These are phyloP conservation scores for Aleiodes alternator DNA, from an alignment of 2,888 invertebrate genomes.

Conservation along the genomic window DNA sequence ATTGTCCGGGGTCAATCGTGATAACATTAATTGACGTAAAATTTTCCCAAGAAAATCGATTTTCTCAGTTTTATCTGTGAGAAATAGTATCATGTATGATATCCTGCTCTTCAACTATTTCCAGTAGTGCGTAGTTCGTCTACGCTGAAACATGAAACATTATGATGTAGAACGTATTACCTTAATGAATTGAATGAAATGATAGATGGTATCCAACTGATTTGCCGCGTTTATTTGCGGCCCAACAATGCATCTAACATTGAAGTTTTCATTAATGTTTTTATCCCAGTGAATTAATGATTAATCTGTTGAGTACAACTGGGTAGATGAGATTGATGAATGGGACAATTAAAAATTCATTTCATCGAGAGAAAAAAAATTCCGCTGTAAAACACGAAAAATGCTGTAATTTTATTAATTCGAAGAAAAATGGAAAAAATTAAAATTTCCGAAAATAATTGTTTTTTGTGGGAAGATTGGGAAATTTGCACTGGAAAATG, in stretches of 20 bases:
- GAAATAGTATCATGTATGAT: slow-evolving; percentile 13
- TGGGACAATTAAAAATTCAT: background rate
- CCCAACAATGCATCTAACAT: slow-evolving; percentile 53
- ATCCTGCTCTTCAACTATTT: background rate
- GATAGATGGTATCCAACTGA: slow-evolving; percentile 64
- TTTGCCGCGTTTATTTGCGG: slow-evolving; percentile 63
- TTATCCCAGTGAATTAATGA: background rate
- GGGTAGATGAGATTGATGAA: background rate
- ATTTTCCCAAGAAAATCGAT: too few relatives aligned
- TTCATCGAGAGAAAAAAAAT: slow-evolving; percentile 26
- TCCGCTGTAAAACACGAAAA: background rate
- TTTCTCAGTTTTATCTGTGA: background rate
- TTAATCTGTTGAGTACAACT: background rate
- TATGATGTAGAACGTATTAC: slow-evolving; percentile 64
- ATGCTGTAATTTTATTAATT: too few relatives aligned
- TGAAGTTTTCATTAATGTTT: background rate
- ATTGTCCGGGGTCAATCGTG: background rate
- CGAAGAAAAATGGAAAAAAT: too few relatives aligned
- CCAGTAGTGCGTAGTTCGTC: slow-evolving; percentile 54
- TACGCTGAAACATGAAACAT: slow-evolving; percentile 59
- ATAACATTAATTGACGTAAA: slow-evolving; percentile 26
- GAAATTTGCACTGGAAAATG: background rate
- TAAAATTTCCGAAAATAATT: too few relatives aligned
- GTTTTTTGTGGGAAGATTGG: background rate
- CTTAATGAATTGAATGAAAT: slow-evolving; percentile 70